Evolutionary conservation across 2,113 vertebrate genomes (phyloP).

Genomic region (Brachypteracias leptosomus): DNA sequence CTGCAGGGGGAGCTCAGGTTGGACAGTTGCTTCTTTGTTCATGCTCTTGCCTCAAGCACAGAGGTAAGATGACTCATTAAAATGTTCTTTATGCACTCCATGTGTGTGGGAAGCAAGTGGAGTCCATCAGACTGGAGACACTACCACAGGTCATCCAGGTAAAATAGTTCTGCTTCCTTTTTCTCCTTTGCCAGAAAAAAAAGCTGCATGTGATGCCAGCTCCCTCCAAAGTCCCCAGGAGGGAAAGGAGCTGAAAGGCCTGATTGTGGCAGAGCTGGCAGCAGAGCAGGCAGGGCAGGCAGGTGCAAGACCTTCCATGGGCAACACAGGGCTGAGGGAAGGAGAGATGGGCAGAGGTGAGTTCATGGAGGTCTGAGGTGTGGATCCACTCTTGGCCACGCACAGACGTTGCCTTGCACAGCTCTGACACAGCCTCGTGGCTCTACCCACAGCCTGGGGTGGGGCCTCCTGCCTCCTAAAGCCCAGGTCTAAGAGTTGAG

Average conservation of each 20-base stretch:
- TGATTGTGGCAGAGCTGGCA: not conserved
- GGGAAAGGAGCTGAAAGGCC: not conserved
- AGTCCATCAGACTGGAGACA: not conserved
- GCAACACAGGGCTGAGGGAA: accelerated
- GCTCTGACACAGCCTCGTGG: not conserved
- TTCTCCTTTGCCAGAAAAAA: not conserved
- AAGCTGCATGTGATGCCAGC: not conserved
- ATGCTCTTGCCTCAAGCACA: not conserved
- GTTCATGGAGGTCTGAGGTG: not conserved
- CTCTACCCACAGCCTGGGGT: not conserved
- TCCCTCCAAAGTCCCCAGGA: not conserved
- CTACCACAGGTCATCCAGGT: not conserved
- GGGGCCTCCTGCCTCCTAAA: not conserved
- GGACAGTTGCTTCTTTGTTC: conserved; percentile 11
- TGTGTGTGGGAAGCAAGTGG: not conserved
- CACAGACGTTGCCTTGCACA: not conserved
- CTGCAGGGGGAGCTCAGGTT: not conserved
- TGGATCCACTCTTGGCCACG: not conserved
- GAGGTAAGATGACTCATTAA: not conserved
- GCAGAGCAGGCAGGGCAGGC: not conserved
- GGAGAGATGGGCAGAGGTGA: not conserved
- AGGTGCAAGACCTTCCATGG: not conserved
- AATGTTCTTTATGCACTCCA: not conserved
- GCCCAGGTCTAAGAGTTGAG: accelerated
- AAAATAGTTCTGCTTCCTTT: not conserved